Conservation (phyloP, 2,113 vertebrate species). For the Poicephalus gulielmi region DNA sequence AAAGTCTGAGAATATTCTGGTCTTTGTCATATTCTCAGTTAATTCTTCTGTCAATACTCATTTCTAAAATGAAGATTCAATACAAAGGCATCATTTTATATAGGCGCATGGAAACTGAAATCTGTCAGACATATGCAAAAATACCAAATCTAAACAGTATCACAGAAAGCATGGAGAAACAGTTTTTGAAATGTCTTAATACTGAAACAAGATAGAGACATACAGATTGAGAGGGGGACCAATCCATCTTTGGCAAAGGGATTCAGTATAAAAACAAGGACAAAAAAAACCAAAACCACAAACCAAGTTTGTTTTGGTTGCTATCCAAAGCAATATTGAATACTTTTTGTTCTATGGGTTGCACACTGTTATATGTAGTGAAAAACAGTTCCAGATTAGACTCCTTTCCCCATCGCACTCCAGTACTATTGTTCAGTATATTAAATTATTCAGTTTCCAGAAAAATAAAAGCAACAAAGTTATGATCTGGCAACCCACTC, state of each 20-base stretch:
- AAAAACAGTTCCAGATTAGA: background rate
- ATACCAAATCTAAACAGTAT: background rate
- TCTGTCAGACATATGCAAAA: background rate
- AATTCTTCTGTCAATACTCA: background rate
- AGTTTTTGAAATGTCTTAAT: background rate
- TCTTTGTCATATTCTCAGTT: background rate
- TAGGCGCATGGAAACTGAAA: background rate
- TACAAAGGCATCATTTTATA: background rate
- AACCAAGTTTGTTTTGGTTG: background rate
- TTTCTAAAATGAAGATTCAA: background rate
- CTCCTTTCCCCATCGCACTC: background rate
- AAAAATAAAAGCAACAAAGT: background rate
- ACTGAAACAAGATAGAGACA: background rate
- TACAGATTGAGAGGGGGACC: background rate
- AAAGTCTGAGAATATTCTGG: background rate
- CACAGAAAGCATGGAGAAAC: background rate
- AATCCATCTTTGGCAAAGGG: background rate
- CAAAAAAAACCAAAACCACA: accelerated
- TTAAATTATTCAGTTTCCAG: background rate
- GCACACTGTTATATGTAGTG: background rate
- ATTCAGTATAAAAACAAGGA: background rate
- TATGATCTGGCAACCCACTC: background rate
- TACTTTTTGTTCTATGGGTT: background rate
- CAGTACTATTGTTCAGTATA: background rate
- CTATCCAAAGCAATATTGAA: background rate